phyloP scores from a whole-genome alignment of 2,113 vertebrate genomes.

The Pogonocichla stellata region DNA sequence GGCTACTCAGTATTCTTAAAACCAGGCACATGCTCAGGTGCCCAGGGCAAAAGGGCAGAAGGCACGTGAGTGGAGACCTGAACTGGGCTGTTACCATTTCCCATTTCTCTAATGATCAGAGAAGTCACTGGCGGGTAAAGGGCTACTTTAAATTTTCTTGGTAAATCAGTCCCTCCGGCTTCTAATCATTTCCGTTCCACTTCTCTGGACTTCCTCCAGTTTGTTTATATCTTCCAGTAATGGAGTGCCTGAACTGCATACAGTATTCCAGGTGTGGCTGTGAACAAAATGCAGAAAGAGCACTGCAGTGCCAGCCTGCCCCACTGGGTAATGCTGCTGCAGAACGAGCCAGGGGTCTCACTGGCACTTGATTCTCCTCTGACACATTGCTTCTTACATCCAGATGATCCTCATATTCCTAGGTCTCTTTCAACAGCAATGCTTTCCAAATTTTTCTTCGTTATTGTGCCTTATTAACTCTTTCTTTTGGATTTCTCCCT shows the following conservation, averaged over 20 bases:
- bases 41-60: background rate
- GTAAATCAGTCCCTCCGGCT: conserved; percentile 46
- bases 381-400: background rate
- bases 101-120: background rate
- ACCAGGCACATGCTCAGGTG: background rate
- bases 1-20: background rate
- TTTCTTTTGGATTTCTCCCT: background rate
- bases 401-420: background rate
- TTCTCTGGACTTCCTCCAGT: conserved; percentile 57
- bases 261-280: conserved; percentile 48
- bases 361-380: background rate
- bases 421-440: background rate
- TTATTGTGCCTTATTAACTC: background rate
- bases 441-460: background rate
- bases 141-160: conserved; percentile 34
- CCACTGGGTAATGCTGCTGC: background rate
- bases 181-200: conserved; percentile 56
- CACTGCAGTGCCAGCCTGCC: background rate
- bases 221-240: conserved; percentile 57
- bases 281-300: background rate
- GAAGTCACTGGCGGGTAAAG: background rate
- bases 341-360: background rate
- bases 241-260: conserved; percentile 48
- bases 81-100: conserved; percentile 22
- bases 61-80: background rate